Evolutionary conservation across 2,797 vertebrate species (phyloP).

Genomic region (Echiichthys vipera): DNA sequence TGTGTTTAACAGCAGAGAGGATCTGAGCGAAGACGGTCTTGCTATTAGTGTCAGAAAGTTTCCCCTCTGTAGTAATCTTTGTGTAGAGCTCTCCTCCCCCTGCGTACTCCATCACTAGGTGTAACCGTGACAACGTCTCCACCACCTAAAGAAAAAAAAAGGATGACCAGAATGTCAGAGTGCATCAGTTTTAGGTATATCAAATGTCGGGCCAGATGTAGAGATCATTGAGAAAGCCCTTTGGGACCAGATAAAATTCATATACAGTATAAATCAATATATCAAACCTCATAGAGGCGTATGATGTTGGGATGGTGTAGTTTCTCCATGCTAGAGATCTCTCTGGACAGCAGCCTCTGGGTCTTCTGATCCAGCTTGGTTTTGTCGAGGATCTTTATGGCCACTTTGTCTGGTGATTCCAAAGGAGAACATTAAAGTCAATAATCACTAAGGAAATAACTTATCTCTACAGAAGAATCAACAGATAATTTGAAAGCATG

Average conservation of each 20-base stretch:
- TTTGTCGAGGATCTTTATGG: conserved; percentile 98
- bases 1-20: conserved; percentile 96
- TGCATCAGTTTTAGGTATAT: neutral
- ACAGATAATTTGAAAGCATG: neutral
- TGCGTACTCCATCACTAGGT: conserved; percentile 97
- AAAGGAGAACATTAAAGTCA: conserved; percentile 1
- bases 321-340: conserved; percentile 99
- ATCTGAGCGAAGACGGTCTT: conserved; percentile 97
- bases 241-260: neutral
- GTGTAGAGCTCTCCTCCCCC: conserved; percentile 96
- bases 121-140: conserved; percentile 94
- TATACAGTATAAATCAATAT: neutral
- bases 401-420: conserved; percentile 92
- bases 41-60: conserved; percentile 90
- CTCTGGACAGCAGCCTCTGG: conserved; percentile 92
- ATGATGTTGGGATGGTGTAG: conserved; percentile 98
- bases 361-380: conserved; percentile 97
- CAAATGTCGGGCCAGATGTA: neutral
- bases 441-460: conserved; percentile 6
- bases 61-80: conserved; percentile 94
- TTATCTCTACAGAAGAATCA: neutral
- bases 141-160: conserved; percentile 83
- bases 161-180: neutral
- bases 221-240: neutral
- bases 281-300: conserved; percentile 91